Conservation (phyloP, 2,797 vertebrate genomes). For the Clarias platycephalus region DNA sequence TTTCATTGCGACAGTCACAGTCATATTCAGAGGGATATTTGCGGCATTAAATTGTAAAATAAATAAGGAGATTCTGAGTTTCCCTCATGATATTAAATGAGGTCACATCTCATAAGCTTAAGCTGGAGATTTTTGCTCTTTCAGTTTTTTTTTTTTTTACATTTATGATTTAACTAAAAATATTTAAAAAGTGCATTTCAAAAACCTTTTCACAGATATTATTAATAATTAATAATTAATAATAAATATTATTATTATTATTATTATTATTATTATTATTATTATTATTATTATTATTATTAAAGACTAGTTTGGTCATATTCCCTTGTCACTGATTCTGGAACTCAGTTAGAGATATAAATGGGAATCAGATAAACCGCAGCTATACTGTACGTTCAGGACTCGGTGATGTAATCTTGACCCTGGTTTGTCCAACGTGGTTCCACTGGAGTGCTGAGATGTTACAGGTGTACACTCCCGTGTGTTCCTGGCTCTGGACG, state of each 20-base stretch:
- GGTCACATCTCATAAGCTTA: too few species aligned
- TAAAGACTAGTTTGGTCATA: neutral
- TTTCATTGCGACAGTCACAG: neutral
- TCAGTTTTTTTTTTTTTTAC: too few species aligned
- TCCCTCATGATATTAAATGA: too few species aligned
- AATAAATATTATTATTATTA: neutral
- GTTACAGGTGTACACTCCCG: slow-evolving; percentile 69
- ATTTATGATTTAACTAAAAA: too few species aligned
- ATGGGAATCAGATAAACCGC: neutral
- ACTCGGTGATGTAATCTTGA: slow-evolving; percentile 55
- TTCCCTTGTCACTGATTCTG: neutral
- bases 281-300: neutral
- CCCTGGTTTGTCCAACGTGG: slow-evolving; percentile 60
- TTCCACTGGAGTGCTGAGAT: slow-evolving; percentile 56
- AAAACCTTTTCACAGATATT: neutral
- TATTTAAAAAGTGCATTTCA: too few species aligned
- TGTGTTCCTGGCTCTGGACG: slow-evolving; percentile 55
- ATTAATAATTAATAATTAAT: too few species aligned
- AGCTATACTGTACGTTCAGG: slow-evolving; percentile 47
- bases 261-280: neutral
- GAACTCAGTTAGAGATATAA: neutral
- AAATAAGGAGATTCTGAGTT: too few species aligned
- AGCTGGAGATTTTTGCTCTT: too few species aligned
- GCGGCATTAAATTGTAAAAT: neutral
- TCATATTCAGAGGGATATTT: neutral